Percentiles rank a stretch among this genome's conserved stretches.
Evolutionary conservation across 2,888 invertebrate species (phyloP).

Genomic region (Pegoplata infirma): DNA sequence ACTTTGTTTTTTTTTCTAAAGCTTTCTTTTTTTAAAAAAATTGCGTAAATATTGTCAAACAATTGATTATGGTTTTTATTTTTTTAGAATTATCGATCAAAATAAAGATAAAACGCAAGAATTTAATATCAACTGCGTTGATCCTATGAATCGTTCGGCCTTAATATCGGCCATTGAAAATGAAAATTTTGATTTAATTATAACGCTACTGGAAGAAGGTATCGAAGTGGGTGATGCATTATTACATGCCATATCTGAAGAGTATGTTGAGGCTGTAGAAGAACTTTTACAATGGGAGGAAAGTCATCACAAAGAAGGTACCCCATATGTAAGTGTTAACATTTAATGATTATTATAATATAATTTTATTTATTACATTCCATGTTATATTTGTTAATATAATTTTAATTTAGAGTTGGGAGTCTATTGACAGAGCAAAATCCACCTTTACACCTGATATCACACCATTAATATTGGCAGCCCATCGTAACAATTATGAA

Average conservation of each 20-base stretch:
- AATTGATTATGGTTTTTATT: too few relatives aligned
- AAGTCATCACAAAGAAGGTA: conserved; percentile 85
- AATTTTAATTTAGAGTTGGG: conserved; percentile 85
- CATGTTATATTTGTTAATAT: too few relatives aligned
- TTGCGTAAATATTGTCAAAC: too few relatives aligned
- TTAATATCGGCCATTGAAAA: conserved; percentile 97
- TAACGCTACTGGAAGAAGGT: conserved; percentile 87
- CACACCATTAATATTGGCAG: conserved; percentile 95
- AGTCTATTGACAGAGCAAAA: conserved; percentile 86
- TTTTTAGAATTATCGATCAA: conserved; percentile 83
- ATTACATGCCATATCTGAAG: conserved; percentile 97
- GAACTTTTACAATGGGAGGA: conserved; percentile 94
- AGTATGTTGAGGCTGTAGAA: conserved; percentile 98
- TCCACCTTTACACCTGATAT: conserved; percentile 96
- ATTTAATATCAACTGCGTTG: conserved; percentile 95
- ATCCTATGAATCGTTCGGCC: conserved; percentile 95
- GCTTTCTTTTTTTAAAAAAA: too few relatives aligned
- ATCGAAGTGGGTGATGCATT: conserved; percentile 94
- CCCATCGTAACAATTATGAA: conserved; percentile 98
- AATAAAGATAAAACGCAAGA: conserved; percentile 83
- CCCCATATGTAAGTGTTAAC: conserved; percentile 90
- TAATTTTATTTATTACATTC: too few relatives aligned
- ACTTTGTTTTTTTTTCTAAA: too few relatives aligned
- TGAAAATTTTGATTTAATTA: conserved; percentile 96
- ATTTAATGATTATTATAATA: too few relatives aligned